Evolutionary conservation across 2,888 invertebrate species (phyloP), one percentile per base, ranked within the genome.

Genomic region (Nemoura dubitans): DNA sequence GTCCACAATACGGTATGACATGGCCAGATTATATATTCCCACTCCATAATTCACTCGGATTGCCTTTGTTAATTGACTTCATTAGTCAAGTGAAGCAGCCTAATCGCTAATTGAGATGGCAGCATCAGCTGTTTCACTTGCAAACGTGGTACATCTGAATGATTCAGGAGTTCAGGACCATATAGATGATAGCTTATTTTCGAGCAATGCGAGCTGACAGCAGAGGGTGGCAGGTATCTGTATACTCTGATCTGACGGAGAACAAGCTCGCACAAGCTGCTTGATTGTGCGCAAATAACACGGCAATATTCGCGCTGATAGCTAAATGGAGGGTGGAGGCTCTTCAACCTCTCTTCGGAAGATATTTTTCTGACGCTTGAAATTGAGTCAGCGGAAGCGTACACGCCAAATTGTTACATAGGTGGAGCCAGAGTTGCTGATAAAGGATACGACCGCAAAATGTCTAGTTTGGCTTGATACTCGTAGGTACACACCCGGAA

Each of bases 51-150:
- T 59, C 21, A 59, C 59, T 59, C 16, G 99, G 97, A 87, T 95
- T 97, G 92, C 99, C 99, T n/a, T 93, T 99, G 83, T 92, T 99
- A 0, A 95, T 99, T 86, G 98, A 99, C 93, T 99, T 99, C 92
- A 90, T 99, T 87, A 94, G 99, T 87, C 98, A 99, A 92, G 96
- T 99, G 59, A 21, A 7, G 59, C 59, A 59, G 59, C 21, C 59
- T 59, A 59, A 59, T 59, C 59, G 59, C 59, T 59, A 59, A 59
- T 59, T 59, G 59, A 59, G 59, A 59, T 59, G 59, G 59, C 59
- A 59, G 59, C 10, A 59, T 59, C 59, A 59, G 59, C 59, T 59
- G 59, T 59, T 59, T 59, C 59, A 7, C 21, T 16, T 59, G 59
- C 59, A 59, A 59, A 59, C 59, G 59, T 21, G 10, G 36, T 36